These are phyloP conservation scores for Heliornis fulica DNA, from an alignment of 2,113 vertebrate species.

Conservation along the genomic window DNA sequence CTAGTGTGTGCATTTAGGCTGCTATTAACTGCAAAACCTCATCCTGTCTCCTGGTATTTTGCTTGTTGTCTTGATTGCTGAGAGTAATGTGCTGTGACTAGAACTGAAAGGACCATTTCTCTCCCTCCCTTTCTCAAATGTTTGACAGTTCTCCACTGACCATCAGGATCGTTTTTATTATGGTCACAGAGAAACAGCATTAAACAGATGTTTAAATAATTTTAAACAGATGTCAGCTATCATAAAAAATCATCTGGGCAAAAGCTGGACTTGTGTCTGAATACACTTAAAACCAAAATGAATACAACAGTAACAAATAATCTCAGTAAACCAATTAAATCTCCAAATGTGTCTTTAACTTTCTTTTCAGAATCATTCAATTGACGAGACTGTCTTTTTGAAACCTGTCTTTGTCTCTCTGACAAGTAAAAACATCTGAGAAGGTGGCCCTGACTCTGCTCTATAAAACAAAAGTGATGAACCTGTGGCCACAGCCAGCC, in stretches of 20 bases:
- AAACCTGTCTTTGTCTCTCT: neutral
- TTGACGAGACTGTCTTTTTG: neutral
- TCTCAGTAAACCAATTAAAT: neutral
- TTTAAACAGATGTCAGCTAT: constrained; percentile 48
- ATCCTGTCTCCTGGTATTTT: constrained; percentile 41
- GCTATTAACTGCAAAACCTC: constrained; percentile 34
- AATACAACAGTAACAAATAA: neutral
- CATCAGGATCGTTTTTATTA: constrained; percentile 27
- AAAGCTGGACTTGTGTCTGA: neutral
- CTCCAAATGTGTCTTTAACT: neutral
- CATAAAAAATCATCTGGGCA: neutral
- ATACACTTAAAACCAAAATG: neutral
- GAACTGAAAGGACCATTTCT: constrained; percentile 14
- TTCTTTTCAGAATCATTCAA: neutral
- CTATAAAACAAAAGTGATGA: neutral
- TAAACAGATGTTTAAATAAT: constrained; percentile 46
- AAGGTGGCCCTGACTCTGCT: neutral
- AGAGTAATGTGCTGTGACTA: constrained; percentile 11
- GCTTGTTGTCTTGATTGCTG: neutral
- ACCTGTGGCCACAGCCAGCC: neutral
- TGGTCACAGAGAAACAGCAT: neutral
- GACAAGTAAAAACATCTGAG: neutral
- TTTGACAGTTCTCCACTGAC: neutral
- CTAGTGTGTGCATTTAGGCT: neutral
- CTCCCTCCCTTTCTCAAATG: neutral